Evolutionary conservation across 2,113 vertebrate species (phyloP).

Genomic region (Turdus rufiventris): DNA sequence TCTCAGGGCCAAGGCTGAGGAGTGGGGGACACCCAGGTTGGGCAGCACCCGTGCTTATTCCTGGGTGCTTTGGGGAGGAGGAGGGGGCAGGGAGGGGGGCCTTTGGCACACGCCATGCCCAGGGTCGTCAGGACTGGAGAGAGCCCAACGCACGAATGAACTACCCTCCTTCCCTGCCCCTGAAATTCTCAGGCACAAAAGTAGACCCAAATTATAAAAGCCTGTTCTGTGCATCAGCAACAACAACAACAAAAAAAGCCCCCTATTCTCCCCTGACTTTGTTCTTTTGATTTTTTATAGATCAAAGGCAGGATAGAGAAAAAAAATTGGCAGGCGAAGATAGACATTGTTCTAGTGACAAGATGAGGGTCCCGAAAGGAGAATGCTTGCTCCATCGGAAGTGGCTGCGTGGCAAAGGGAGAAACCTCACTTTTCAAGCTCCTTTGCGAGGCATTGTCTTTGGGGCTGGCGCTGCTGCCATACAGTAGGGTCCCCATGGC

Average conservation of each 20-base stretch:
- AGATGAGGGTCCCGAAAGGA: constrained; percentile 78
- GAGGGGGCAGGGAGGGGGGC: not conserved
- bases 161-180: constrained; percentile 19
- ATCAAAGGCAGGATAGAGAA: constrained; percentile 82
- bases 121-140: not conserved
- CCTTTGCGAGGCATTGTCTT: constrained; percentile 77
- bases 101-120: constrained; percentile 36
- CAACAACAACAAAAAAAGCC: constrained; percentile 37
- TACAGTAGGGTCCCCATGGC: constrained; percentile 81
- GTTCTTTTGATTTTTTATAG: constrained; percentile 87
- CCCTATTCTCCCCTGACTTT: constrained; percentile 82
- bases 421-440: constrained; percentile 75
- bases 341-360: constrained; percentile 89
- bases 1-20: not conserved
- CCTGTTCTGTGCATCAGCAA: constrained; percentile 73
- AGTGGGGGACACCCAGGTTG: not conserved
- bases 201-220: constrained; percentile 64
- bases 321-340: constrained; percentile 79
- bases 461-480: constrained; percentile 68
- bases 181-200: constrained; percentile 52
- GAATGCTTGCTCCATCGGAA: constrained; percentile 85
- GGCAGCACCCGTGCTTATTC: not conserved
- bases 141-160: not conserved
- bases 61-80: not conserved
- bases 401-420: constrained; percentile 80